Evolutionary conservation across 2,113 vertebrate species (phyloP).

Genomic region (Oryctolagus cuniculus): mOryCun1.1 NC_091434.1:112428501-112429000

Average conservation of each 20-base stretch:
- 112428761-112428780: neutral
- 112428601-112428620: neutral
- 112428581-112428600: neutral
- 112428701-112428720: neutral
- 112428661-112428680: neutral
- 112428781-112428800: neutral
- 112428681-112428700: neutral
- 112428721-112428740: neutral
- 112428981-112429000: neutral
- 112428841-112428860: neutral
- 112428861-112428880: neutral
- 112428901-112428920: neutral
- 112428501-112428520: neutral
- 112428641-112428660: neutral
- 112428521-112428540: neutral
- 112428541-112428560: neutral
- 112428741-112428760: neutral
- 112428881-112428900: neutral
- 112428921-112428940: neutral
- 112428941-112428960: neutral
- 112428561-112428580: neutral
- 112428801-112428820: neutral
- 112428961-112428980: slow-evolving; percentile 49
- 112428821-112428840: neutral
- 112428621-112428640: neutral